Percentiles rank a stretch among this genome's conserved stretches.
Conservation (phyloP, 2,888 invertebrate species). For the Noctua janthe region DNA sequence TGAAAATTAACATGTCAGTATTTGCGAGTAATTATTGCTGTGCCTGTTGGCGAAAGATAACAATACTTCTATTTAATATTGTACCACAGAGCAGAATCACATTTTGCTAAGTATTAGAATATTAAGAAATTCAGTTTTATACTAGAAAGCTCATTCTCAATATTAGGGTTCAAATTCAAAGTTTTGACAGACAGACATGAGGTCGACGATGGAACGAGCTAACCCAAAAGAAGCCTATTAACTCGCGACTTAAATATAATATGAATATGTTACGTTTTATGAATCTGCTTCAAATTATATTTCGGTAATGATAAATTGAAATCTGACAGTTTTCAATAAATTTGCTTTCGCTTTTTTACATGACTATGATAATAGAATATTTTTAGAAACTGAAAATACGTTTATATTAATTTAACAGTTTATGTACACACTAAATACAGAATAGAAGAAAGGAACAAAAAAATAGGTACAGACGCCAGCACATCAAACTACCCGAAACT, state of each 20-base stretch:
- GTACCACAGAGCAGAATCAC: neutral
- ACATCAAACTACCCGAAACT: too few species aligned
- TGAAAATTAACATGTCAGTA: constrained; percentile 4
- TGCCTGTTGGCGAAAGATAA: constrained; percentile 17
- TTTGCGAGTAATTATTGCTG: neutral
- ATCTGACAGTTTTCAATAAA: neutral
- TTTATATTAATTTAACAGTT: too few species aligned
- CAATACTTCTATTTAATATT: neutral
- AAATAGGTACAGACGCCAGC: too few species aligned
- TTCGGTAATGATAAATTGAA: neutral
- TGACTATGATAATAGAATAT: neutral
- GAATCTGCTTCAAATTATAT: neutral
- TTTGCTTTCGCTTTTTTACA: neutral
- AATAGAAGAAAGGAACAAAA: too few species aligned
- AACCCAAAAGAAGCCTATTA: too few species aligned
- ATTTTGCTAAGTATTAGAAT: neutral
- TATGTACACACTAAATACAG: too few species aligned
- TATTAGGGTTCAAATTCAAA: neutral
- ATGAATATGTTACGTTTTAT: neutral
- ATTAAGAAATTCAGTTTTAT: too few species aligned
- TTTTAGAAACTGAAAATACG: neutral
- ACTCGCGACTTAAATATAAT: too few species aligned
- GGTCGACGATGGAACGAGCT: too few species aligned
- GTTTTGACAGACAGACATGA: neutral
- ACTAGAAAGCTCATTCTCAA: neutral